Conservation (phyloP, 1,140 invertebrate genomes). For the Belonocnema kinseyi region DNA sequence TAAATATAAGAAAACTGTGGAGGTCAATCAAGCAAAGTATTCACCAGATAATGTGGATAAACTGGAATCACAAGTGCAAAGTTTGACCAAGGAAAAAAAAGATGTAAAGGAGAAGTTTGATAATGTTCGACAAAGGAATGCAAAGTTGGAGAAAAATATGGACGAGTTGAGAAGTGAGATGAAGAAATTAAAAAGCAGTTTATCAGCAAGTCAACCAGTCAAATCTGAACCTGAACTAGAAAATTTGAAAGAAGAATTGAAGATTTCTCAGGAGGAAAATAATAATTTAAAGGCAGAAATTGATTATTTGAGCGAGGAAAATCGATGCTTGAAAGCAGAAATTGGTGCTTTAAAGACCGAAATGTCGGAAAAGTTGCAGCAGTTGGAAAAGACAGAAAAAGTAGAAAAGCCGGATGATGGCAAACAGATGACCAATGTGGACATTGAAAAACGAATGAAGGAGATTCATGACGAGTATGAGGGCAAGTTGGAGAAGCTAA, state of each 20-base stretch:
- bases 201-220: constrained; percentile 16
- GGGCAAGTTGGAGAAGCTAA: constrained; percentile 68
- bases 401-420: constrained; percentile 34
- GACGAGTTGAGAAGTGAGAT: constrained; percentile 61
- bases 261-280: constrained; percentile 40
- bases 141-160: constrained; percentile 65
- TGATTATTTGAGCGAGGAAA: constrained; percentile 36
- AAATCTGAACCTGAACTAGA: constrained; percentile 45
- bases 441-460: constrained; percentile 58
- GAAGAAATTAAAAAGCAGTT: constrained; percentile 47
- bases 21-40: constrained; percentile 53
- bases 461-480: constrained; percentile 67
- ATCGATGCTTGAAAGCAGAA: constrained; percentile 26
- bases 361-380: constrained; percentile 2
- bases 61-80: constrained; percentile 57
- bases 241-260: constrained; percentile 46
- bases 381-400: constrained; percentile 41
- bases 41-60: constrained; percentile 58
- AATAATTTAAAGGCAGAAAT: constrained; percentile 42
- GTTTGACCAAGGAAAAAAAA: constrained; percentile 59
- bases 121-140: constrained; percentile 55
- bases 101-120: constrained; percentile 65
- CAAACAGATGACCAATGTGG: constrained; percentile 42
- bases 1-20: constrained; percentile 49
- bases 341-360: constrained; percentile 28